Evolutionary conservation across 1,140 invertebrate genomes (phyloP).

Genomic region (Drosophila rufa): DNA sequence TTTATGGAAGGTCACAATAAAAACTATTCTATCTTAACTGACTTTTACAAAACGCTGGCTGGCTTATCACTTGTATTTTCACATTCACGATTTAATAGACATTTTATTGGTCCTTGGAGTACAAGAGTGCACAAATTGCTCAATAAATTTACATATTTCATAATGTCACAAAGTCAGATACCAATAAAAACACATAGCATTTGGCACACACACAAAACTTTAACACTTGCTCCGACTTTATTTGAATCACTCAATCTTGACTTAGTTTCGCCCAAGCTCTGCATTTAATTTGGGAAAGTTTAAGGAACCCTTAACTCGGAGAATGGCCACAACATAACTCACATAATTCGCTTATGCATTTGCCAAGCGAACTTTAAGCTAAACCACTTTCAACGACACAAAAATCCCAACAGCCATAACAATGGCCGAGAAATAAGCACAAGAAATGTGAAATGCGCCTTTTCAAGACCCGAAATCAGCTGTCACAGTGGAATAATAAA

Average conservation of each 20-base stretch:
- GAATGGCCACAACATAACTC: constrained; percentile 6
- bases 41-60: neutral
- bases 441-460: constrained; percentile 37
- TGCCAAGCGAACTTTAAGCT: constrained; percentile 32
- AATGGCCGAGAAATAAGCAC: constrained; percentile 37
- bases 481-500: constrained; percentile 77
- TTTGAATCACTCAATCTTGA: neutral
- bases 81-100: neutral
- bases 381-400: constrained; percentile 39
- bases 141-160: constrained; percentile 27
- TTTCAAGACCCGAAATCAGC: constrained; percentile 60
- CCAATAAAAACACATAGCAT: neutral
- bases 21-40: neutral
- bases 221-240: constrained; percentile 4
- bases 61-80: neutral
- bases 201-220: neutral
- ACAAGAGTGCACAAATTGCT: constrained; percentile 7
- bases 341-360: constrained; percentile 37
- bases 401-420: constrained; percentile 25
- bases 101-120: constrained; percentile 1
- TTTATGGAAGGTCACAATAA: neutral
- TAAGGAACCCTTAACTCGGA: constrained; percentile 11
- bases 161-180: constrained; percentile 5
- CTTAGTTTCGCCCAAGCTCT: neutral
- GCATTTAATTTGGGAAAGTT: constrained; percentile 13